These are phyloP conservation scores for Rhinopithecus roxellana DNA, from an alignment of 2,113 vertebrate genomes.

Conservation along the genomic window DNA sequence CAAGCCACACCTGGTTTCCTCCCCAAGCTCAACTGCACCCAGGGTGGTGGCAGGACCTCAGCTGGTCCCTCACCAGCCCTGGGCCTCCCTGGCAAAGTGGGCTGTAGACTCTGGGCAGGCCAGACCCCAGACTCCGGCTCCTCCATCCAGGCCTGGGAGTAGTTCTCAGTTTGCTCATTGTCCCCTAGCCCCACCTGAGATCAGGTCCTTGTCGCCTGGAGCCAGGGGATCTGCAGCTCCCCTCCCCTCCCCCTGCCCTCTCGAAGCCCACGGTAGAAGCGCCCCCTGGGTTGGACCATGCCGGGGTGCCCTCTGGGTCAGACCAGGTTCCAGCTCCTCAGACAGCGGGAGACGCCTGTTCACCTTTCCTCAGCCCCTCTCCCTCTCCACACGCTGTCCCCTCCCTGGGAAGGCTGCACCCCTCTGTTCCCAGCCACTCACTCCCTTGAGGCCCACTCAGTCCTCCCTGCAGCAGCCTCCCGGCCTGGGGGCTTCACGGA, in stretches of 20 bases:
- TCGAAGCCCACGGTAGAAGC: background rate
- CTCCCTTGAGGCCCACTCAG: background rate
- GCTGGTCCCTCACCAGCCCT: background rate
- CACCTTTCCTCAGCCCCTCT: background rate
- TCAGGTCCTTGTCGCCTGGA: background rate
- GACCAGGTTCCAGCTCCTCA: too few species aligned
- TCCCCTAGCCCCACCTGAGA: background rate
- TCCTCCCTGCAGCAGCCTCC: too few species aligned
- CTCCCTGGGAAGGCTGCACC: background rate
- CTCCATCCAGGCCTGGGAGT: background rate
- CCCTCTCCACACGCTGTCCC: background rate
- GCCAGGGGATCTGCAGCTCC: background rate
- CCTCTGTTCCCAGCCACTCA: background rate
- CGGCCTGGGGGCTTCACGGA: background rate
- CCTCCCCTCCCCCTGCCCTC: background rate
- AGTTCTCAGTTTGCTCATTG: background rate
- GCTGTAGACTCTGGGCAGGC: too few species aligned
- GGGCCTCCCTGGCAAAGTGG: background rate
- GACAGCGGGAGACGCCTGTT: too few species aligned
- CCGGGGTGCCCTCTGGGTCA: background rate
- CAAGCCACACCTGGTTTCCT: fast-evolving
- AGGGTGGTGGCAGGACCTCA: fast-evolving
- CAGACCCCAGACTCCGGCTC: background rate
- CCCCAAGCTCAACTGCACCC: background rate
- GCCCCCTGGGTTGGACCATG: too few species aligned